Percentiles rank a stretch among this genome's conserved stretches.
Evolutionary conservation across 2,888 invertebrate species (phyloP).

Genomic region (Agonopterix alstromeriana): DNA sequence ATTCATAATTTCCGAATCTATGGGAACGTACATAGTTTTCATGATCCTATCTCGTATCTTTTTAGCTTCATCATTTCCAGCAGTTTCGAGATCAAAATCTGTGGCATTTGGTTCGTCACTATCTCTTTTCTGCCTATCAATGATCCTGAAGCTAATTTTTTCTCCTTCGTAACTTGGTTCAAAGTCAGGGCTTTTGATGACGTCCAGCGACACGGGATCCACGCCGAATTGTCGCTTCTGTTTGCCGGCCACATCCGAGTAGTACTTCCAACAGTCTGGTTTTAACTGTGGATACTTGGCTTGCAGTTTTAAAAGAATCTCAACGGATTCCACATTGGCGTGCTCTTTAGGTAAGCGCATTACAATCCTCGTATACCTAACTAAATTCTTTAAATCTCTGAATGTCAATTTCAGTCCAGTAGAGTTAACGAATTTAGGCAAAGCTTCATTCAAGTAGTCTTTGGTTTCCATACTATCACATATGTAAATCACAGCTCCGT

Average conservation of each 20-base stretch:
- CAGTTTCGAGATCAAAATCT: slow-evolving; percentile 4
- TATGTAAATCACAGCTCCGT: slow-evolving; percentile 63
- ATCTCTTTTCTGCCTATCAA: slow-evolving; percentile 58
- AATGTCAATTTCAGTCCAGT: slow-evolving; percentile 55
- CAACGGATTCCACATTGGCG: slow-evolving; percentile 48
- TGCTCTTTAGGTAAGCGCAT: slow-evolving; percentile 53
- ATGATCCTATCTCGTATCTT: slow-evolving; percentile 33
- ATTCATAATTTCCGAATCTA: slow-evolving; percentile 43
- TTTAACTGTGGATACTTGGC: slow-evolving; percentile 47
- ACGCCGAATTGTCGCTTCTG: slow-evolving; percentile 66
- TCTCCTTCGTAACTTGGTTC: slow-evolving; percentile 48
- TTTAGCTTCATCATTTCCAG: slow-evolving; percentile 23
- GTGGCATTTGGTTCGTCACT: slow-evolving; percentile 30
- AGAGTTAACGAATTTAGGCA: slow-evolving; percentile 55
- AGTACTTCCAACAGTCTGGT: slow-evolving; percentile 61
- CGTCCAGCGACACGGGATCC: slow-evolving; percentile 55
- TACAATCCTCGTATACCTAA: slow-evolving; percentile 58
- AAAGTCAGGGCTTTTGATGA: slow-evolving; percentile 51
- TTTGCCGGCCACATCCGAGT: slow-evolving; percentile 62
- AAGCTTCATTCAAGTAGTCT: slow-evolving; percentile 52
- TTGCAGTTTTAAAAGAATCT: slow-evolving; percentile 44
- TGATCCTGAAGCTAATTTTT: slow-evolving; percentile 46
- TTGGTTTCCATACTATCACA: slow-evolving; percentile 66
- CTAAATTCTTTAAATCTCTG: slow-evolving; percentile 47
- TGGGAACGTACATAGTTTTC: slow-evolving; percentile 44